Percentiles rank a stretch among this genome's conserved stretches.
Conservation (phyloP, 2,113 vertebrate genomes). For the Tenebrosternarchus preto region DNA sequence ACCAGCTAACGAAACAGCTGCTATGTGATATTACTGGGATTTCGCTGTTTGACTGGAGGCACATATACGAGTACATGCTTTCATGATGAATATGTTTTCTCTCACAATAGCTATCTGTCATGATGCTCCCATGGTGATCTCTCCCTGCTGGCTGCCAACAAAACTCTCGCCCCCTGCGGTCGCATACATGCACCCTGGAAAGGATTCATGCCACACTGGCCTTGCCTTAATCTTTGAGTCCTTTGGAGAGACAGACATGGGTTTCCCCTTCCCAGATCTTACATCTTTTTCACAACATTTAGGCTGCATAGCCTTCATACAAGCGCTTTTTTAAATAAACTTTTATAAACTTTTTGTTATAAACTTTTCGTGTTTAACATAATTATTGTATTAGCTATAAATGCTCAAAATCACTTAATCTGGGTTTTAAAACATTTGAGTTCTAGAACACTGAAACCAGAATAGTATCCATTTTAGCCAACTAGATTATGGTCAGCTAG, state of each 20-base stretch:
- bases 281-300: too few relatives aligned
- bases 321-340: too few relatives aligned
- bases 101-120: constrained; percentile 17
- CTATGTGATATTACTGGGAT: not conserved
- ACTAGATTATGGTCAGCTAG: too few relatives aligned
- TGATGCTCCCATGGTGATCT: not conserved
- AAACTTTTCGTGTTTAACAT: too few relatives aligned
- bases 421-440: too few relatives aligned
- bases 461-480: not conserved
- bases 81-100: constrained; percentile 1
- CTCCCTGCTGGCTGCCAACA: not conserved
- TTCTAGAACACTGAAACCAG: not conserved
- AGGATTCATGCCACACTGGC: not conserved
- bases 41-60: not conserved
- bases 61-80: not conserved
- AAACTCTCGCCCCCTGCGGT: not conserved
- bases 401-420: too few relatives aligned
- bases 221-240: not conserved
- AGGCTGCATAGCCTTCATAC: too few relatives aligned
- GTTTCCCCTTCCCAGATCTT: too few relatives aligned
- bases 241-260: too few relatives aligned
- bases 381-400: too few relatives aligned
- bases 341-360: too few relatives aligned
- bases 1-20: not conserved
- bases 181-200: too few relatives aligned